Evolutionary conservation across 2,113 vertebrate genomes (phyloP).

Genomic region (Platichthys flesus): DNA sequence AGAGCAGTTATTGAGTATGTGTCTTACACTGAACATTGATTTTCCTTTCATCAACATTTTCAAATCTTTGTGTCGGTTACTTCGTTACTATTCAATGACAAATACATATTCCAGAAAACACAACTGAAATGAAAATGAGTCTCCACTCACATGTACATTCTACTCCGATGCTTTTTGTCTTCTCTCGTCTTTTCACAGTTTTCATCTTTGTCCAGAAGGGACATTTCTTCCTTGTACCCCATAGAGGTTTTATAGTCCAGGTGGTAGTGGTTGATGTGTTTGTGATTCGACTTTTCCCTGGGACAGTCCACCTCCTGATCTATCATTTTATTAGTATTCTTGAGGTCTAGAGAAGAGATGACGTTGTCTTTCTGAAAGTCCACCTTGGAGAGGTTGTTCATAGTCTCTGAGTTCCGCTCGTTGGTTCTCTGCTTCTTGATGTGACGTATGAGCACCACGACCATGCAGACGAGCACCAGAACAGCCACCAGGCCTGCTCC

Average conservation of each 20-base stretch:
- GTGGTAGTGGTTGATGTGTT: constrained; percentile 92
- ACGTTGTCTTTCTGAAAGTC: constrained; percentile 93
- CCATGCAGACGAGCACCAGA: constrained; percentile 88
- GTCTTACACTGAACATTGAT: neutral
- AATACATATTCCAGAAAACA: neutral
- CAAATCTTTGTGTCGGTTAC: neutral
- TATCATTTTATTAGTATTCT: constrained; percentile 97
- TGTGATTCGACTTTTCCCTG: constrained; percentile 92
- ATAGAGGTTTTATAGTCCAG: constrained; percentile 92
- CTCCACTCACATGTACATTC: constrained; percentile 90
- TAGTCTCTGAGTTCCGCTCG: constrained; percentile 88
- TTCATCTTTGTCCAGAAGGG: constrained; percentile 88
- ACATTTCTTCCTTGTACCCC: constrained; percentile 87
- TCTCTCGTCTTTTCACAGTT: constrained; percentile 93
- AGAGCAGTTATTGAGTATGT: constrained; percentile 2
- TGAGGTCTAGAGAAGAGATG: constrained; percentile 89
- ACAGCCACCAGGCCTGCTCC: constrained; percentile 88
- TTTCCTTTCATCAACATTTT: neutral
- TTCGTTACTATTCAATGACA: neutral
- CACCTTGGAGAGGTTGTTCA: constrained; percentile 93
- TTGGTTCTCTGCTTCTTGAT: constrained; percentile 84
- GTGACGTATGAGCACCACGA: constrained; percentile 83
- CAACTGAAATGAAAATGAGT: neutral
- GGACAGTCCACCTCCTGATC: constrained; percentile 91
- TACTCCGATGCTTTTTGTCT: constrained; percentile 88